Conservation (phyloP, 2,797 vertebrate genomes). For the Nyctibius grandis region DNA sequence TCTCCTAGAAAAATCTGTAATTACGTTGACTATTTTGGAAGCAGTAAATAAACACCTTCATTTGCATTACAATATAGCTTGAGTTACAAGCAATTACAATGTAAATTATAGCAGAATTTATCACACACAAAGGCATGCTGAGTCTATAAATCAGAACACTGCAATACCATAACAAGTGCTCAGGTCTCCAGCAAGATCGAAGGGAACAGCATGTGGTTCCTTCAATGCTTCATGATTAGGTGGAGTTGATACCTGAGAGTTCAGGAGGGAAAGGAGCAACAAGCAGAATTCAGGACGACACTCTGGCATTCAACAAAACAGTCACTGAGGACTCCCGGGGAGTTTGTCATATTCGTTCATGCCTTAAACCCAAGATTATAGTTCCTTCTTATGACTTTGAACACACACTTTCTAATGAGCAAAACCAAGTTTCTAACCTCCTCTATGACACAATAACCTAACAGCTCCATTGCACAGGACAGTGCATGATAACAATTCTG, state of each 20-base stretch:
- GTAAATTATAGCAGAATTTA: background rate
- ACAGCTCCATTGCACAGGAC: background rate
- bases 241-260: background rate
- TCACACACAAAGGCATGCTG: background rate
- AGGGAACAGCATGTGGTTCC: background rate
- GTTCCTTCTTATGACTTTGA: background rate
- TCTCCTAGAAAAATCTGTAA: background rate
- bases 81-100: background rate
- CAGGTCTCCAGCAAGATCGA: background rate
- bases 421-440: background rate
- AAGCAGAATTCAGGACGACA: background rate
- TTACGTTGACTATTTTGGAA: background rate
- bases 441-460: background rate
- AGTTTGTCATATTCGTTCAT: accelerated
- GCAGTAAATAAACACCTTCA: background rate
- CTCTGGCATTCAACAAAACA: background rate
- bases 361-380: background rate
- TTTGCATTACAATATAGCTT: background rate
- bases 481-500: background rate
- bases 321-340: background rate
- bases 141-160: background rate
- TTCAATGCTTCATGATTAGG: accelerated
- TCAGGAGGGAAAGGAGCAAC: background rate
- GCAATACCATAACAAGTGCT: background rate
- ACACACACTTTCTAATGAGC: accelerated